Evolutionary conservation across 2,888 invertebrate species (phyloP).

Genomic region (Odontocolon sp.): DNA sequence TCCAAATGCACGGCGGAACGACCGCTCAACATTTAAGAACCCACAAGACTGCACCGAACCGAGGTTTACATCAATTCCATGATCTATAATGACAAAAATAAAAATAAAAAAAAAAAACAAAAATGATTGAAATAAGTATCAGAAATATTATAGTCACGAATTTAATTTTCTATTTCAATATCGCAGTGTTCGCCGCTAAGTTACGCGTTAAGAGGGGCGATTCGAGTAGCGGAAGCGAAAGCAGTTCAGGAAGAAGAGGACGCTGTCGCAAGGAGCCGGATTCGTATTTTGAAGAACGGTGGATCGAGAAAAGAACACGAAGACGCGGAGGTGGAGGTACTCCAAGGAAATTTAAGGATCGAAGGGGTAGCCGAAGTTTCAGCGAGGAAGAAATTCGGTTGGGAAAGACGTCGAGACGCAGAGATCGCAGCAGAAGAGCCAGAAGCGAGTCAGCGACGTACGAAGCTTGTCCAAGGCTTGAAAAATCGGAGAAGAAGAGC

Average conservation of each 20-base stretch:
- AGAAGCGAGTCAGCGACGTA: conserved; percentile 77
- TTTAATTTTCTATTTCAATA: not conserved
- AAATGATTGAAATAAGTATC: not conserved
- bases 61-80: conserved; percentile 70
- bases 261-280: conserved; percentile 68
- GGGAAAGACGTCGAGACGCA: conserved; percentile 81
- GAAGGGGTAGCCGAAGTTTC: conserved; percentile 77
- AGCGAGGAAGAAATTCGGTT: conserved; percentile 79
- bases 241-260: conserved; percentile 61
- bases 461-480: conserved; percentile 61
- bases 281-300: conserved; percentile 76
- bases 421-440: conserved; percentile 70
- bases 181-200: conserved; percentile 75
- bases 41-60: conserved; percentile 69
- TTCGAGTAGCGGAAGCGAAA: conserved; percentile 73
- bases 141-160: not conserved
- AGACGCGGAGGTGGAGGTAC: conserved; percentile 66
- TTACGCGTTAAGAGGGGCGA: conserved; percentile 74
- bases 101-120: not conserved
- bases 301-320: conserved; percentile 74
- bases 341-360: conserved; percentile 67
- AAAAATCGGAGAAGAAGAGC: conserved; percentile 55
- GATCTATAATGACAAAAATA: conserved; percentile 17
- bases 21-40: conserved; percentile 83
- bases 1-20: conserved; percentile 94